Evolutionary conservation across 2,888 invertebrate genomes (phyloP).

Genomic region (Rhagium mordax): DNA sequence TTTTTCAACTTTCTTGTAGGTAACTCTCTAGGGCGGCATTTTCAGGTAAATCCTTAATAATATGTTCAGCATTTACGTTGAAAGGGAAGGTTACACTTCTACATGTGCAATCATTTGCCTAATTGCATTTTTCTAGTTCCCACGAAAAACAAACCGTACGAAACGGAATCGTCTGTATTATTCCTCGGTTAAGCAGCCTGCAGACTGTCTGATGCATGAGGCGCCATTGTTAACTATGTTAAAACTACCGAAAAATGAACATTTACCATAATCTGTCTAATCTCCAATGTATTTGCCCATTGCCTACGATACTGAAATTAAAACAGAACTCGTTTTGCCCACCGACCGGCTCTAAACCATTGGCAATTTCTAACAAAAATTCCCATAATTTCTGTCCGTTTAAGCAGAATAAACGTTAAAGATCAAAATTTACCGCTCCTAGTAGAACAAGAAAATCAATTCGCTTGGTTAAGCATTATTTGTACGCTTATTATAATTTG

Average conservation of each 20-base stretch:
- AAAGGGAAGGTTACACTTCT: too few relatives aligned
- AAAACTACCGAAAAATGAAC: constrained; percentile 63
- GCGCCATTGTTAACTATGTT: constrained; percentile 59
- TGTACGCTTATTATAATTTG: constrained; percentile 55
- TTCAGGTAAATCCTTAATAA: too few relatives aligned
- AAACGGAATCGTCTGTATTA: not conserved
- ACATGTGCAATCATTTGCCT: not conserved
- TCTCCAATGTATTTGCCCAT: constrained; percentile 54
- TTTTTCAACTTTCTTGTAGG: too few relatives aligned
- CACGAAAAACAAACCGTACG: not conserved
- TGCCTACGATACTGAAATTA: constrained; percentile 53
- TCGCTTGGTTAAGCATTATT: constrained; percentile 60
- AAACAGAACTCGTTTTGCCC: constrained; percentile 44
- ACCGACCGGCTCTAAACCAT: constrained; percentile 19
- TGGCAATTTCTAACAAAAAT: constrained; percentile 47
- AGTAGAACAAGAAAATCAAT: constrained; percentile 57
- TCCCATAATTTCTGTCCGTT: constrained; percentile 62
- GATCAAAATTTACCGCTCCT: constrained; percentile 60
- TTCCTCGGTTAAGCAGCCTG: not conserved
- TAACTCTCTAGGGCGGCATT: too few relatives aligned
- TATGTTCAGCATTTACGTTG: too few relatives aligned
- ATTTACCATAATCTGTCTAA: constrained; percentile 63
- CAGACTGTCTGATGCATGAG: constrained; percentile 49
- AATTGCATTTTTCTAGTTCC: not conserved
- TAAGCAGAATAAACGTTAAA: constrained; percentile 65